A percentile compares a stretch with the other conserved stretches of the same genome.
phyloP scores from a whole-genome alignment of 2,797 vertebrate species.

The Galagoides demidoff region DNA sequence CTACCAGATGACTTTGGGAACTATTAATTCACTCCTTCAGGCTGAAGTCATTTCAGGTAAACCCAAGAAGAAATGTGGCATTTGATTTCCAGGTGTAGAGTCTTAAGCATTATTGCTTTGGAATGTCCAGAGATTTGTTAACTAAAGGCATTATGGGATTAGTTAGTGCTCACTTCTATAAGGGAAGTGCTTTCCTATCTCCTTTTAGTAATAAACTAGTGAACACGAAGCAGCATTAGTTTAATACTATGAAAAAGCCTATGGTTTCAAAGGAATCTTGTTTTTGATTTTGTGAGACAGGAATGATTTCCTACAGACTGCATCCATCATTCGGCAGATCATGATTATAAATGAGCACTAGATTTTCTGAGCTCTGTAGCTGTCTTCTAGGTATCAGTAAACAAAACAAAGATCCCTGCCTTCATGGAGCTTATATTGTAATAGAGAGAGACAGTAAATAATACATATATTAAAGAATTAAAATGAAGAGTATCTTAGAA shows the following conservation, averaged over 20 bases:
- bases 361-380: not conserved
- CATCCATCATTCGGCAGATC: not conserved
- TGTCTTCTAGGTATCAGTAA: not conserved
- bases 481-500: not conserved
- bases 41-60: conserved; percentile 29
- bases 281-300: not conserved
- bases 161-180: not conserved
- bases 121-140: not conserved
- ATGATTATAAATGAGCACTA: not conserved
- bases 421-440: not conserved
- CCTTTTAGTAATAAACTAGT: not conserved
- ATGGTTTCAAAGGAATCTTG: conserved; percentile 24
- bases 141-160: not conserved
- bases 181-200: not conserved
- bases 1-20: not conserved
- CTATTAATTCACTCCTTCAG: not conserved
- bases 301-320: not conserved
- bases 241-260: not conserved
- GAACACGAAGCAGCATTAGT: not conserved
- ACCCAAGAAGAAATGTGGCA: conserved; percentile 15
- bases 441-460: not conserved
- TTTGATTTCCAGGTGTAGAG: conserved; percentile 28
- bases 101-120: not conserved
- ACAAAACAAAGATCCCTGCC: not conserved
- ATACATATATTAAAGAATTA: not conserved